Evolutionary conservation across 2,797 vertebrate species (phyloP).

Genomic region (Xiphophorus birchmanni): DNA sequence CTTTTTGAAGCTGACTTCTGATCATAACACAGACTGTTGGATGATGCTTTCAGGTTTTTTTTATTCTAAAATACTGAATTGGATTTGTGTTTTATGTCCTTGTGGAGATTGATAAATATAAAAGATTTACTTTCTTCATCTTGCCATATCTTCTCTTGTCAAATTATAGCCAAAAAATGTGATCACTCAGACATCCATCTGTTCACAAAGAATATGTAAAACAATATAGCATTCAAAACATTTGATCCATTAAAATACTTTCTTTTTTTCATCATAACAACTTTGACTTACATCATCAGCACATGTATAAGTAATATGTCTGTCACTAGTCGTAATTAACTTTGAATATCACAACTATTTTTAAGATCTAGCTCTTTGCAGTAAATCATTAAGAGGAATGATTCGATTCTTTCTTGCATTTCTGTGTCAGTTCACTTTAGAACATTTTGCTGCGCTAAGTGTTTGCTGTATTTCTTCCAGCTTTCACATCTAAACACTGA

Average conservation of each 20-base stretch:
- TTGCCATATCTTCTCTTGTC: not conserved
- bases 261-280: not conserved
- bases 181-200: not conserved
- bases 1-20: constrained; percentile 25
- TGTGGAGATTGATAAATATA: constrained; percentile 29
- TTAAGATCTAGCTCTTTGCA: not conserved
- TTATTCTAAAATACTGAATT: constrained; percentile 40
- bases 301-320: not conserved
- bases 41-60: constrained; percentile 43
- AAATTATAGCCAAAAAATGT: not conserved
- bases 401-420: not conserved
- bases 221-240: not conserved
- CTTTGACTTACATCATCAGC: not conserved
- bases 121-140: constrained; percentile 12
- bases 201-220: not conserved
- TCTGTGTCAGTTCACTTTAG: not conserved
- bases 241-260: not conserved
- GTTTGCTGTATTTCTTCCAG: not conserved
- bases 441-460: not conserved
- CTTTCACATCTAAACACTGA: not conserved
- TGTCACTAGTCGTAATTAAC: not conserved
- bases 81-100: constrained; percentile 34
- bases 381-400: not conserved
- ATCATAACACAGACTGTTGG: constrained; percentile 51
- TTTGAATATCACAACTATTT: not conserved